phyloP scores from a whole-genome alignment of 53 echinoderm and acorn worm species.

The Crossaster papposus region DNA sequence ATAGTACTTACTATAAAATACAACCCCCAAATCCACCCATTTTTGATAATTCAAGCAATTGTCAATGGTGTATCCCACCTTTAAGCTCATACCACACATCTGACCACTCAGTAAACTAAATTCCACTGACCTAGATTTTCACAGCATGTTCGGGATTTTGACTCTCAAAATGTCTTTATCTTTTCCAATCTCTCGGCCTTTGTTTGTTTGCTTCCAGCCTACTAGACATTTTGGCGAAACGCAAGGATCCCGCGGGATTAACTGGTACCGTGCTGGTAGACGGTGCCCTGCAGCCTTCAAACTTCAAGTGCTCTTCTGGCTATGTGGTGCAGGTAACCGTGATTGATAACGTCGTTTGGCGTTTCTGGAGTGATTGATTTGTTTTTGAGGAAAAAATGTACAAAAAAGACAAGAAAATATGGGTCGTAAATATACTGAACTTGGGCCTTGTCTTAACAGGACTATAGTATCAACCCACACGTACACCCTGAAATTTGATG shows the following conservation, averaged over 20 bases:
- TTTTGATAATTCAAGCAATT: no score
- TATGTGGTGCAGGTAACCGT: conserved; percentile 88
- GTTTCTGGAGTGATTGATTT: conserved; percentile 22
- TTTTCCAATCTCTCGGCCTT: neutral
- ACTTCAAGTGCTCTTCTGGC: conserved; percentile 83
- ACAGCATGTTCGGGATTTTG: neutral
- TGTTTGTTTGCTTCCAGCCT: conserved; percentile 53
- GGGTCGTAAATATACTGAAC: neutral
- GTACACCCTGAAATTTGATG: no score
- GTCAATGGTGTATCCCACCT: no score
- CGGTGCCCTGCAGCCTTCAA: conserved; percentile 71
- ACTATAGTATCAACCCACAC: no score
- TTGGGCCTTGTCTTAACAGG: no score
- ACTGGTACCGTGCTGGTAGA: conserved; percentile 84
- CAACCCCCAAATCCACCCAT: neutral
- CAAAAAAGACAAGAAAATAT: neutral
- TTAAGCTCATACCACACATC: neutral
- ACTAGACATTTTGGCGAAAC: conserved; percentile 79
- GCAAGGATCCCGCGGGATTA: conserved; percentile 76
- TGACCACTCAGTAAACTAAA: conserved; percentile 7
- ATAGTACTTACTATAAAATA: no score
- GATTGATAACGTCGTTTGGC: neutral
- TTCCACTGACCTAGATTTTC: conserved; percentile 18
- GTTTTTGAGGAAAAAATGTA: neutral
- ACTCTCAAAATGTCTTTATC: conserved; percentile 6